Evolutionary conservation across 2,888 invertebrate species (phyloP), one percentile per base, ranked within the genome.

Genomic region (Carabus problematicus): DNA sequence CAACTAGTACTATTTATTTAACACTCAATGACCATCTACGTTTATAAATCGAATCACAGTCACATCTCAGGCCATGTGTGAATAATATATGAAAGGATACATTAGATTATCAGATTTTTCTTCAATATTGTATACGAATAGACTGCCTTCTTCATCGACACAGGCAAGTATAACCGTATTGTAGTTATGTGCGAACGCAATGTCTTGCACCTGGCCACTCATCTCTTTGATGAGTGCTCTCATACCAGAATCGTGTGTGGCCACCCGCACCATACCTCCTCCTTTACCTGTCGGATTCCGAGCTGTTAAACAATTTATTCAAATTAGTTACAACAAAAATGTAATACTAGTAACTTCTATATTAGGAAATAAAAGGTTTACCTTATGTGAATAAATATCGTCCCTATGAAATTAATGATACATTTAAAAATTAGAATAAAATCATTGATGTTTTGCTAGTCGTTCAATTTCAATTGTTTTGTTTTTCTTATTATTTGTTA

Each of bases 171-270:
- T 86, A 47, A 92, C 88, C 74, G 92, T 89, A 66, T 88, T 86
- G 72, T 88, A 86, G 55, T 93, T 89, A 79, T 93, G 91, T 3
- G 97, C 94, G 84, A 98, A 98, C 1, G 95, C 89, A 59, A 98
- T 82, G 81, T 98, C 98, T 80, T 93, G 89, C n/a, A 97, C 92
- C 80, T 91, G 87, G 45, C 95, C 95, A 61, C 88, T 88, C 86
- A 95, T 91, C 49, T 94, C 95, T 80, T 94, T 95, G 63, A 97
- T 89, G 18, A 97, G 84, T 1, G 90, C 87, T 64, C 97, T 86
- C 73, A 90, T 86, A 75, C 92, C 89, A 1, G 88, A 86, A 71
- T 91, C 90, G 74, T 88, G 87, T 81, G 94, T 93, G 8, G 93
- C 89, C 9, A 98, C 91, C 49, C 97, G 86, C 7, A 97, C 92